Evolutionary conservation across 2,113 vertebrate species (phyloP).

Genomic region (Engraulis encrasicolus): DNA sequence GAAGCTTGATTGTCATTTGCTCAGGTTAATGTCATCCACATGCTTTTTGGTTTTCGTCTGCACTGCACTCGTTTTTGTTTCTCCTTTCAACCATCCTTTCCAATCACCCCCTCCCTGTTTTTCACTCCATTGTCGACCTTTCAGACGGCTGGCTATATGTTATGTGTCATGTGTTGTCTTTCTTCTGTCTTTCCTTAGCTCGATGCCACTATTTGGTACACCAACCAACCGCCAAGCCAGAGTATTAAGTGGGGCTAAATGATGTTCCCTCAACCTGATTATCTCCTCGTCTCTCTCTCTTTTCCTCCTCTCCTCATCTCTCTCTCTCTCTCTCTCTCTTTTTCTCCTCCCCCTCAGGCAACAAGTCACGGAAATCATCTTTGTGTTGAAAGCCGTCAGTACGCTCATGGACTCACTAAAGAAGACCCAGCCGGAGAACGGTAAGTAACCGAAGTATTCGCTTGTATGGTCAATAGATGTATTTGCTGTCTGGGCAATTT

Average conservation of each 20-base stretch:
- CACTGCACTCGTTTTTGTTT: neutral
- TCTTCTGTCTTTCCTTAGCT: neutral
- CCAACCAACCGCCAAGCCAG: neutral
- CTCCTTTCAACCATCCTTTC: neutral
- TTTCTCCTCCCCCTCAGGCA: constrained; percentile 78
- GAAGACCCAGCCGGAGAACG: constrained; percentile 98
- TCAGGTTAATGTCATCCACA: constrained; percentile 39
- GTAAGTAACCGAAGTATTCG: constrained; percentile 78
- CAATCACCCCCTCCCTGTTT: neutral
- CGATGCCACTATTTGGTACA: neutral
- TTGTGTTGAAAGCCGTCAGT: constrained; percentile 98
- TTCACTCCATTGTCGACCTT: constrained; percentile 20
- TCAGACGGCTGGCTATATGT: neutral
- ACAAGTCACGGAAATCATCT: constrained; percentile 98
- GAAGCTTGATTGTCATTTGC: constrained; percentile 34
- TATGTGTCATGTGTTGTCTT: neutral
- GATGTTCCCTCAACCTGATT: neutral
- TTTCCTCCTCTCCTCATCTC: constrained; percentile 38
- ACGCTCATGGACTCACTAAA: constrained; percentile 99
- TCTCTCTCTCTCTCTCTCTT: too few relatives aligned
- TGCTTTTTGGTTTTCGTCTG: constrained; percentile 30
- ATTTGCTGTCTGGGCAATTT: too few relatives aligned
- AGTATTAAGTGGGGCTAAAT: neutral
- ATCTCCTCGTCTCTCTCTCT: too few relatives aligned
- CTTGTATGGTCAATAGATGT: too few relatives aligned